Conservation (phyloP, 2,888 invertebrate species). For the Andricus quercusramuli region DNA sequence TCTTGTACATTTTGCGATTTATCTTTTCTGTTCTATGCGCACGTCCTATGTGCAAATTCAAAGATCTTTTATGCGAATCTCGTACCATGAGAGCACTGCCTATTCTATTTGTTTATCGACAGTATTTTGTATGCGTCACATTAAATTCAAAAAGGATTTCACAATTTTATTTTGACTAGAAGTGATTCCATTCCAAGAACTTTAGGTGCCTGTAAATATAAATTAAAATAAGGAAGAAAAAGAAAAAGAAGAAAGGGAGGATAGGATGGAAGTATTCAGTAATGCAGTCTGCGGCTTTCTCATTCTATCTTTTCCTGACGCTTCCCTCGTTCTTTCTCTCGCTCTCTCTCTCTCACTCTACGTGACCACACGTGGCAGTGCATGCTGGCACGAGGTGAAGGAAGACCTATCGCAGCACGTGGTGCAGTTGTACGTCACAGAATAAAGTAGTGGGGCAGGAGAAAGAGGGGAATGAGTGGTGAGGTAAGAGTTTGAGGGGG, state of each 20-base stretch:
- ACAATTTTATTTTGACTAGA: not conserved
- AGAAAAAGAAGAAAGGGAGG: not conserved
- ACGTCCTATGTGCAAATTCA: not conserved
- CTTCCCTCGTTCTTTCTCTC: not conserved
- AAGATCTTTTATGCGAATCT: not conserved
- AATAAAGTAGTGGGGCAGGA: constrained; percentile 43
- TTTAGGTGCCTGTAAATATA: not conserved
- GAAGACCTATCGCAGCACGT: constrained; percentile 59
- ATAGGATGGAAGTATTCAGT: not conserved
- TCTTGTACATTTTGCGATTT: not conserved
- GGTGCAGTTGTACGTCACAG: constrained; percentile 52
- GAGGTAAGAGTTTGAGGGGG: not conserved
- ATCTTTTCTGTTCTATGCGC: not conserved
- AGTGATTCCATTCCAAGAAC: not conserved
- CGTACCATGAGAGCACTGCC: not conserved
- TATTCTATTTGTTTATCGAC: not conserved
- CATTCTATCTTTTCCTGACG: not conserved
- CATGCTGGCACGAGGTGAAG: constrained; percentile 39
- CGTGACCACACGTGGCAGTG: constrained; percentile 59
- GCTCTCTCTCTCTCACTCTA: too few species aligned
- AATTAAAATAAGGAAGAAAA: not conserved
- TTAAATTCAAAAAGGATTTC: not conserved
- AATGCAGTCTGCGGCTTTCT: not conserved
- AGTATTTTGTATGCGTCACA: not conserved
- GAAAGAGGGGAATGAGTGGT: constrained; percentile 12